Percentiles rank a stretch among this genome's conserved stretches.
Evolutionary conservation across 2,888 invertebrate species (phyloP).

Genomic region (Thera britannica): DNA sequence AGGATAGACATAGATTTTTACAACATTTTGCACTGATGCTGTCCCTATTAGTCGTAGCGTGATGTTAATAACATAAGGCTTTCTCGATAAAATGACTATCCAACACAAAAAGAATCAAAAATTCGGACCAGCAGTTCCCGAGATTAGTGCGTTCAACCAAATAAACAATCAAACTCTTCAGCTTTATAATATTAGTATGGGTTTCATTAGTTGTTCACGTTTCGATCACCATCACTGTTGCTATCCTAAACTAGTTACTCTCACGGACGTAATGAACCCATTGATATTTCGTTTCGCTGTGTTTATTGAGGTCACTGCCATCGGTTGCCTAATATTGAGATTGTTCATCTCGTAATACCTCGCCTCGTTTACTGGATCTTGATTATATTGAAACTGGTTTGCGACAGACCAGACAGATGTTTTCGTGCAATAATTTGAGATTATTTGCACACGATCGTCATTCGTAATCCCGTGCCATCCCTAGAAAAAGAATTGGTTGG

Average conservation of each 20-base stretch:
- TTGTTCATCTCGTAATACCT: constrained; percentile 24
- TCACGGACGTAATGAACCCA: constrained; percentile 24
- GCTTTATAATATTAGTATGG: not conserved
- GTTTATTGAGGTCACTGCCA: constrained; percentile 40
- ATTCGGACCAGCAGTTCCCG: too few relatives aligned
- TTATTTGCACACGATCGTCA: not conserved
- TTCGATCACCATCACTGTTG: constrained; percentile 9
- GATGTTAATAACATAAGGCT: too few relatives aligned
- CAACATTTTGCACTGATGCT: too few relatives aligned
- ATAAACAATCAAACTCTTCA: too few relatives aligned
- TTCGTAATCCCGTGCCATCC: not conserved
- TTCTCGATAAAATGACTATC: too few relatives aligned
- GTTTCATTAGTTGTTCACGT: constrained; percentile 27
- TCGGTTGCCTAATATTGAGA: constrained; percentile 33
- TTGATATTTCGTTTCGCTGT: constrained; percentile 25
- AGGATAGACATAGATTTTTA: too few relatives aligned
- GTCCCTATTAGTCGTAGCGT: too few relatives aligned
- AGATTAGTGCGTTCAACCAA: too few relatives aligned
- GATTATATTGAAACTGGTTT: constrained; percentile 8
- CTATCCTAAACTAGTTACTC: constrained; percentile 22
- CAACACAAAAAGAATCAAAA: too few relatives aligned
- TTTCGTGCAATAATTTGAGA: not conserved
- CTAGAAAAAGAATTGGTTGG: not conserved
- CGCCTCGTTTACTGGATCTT: constrained; percentile 4
- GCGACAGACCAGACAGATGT: not conserved